Evolutionary conservation across 2,113 vertebrate species (phyloP).

Genomic region (Puffinus mauretanicus): DNA sequence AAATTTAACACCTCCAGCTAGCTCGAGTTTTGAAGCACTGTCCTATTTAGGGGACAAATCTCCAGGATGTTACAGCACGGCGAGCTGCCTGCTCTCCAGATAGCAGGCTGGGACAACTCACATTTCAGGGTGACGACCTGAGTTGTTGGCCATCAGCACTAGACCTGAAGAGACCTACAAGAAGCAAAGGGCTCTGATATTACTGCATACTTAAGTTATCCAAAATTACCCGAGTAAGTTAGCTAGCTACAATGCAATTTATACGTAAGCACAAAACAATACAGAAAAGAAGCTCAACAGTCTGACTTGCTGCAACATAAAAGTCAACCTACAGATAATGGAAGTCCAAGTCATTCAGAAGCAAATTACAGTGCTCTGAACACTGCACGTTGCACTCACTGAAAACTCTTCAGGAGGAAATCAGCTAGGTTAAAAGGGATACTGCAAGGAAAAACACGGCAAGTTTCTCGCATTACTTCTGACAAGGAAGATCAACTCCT

Average conservation of each 20-base stretch:
- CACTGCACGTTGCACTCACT: rapidly evolving
- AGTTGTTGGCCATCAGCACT: neutral
- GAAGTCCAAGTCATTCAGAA: rapidly evolving
- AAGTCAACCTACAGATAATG: neutral
- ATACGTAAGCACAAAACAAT: neutral
- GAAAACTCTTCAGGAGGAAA: neutral
- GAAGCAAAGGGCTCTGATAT: neutral
- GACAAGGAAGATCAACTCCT: neutral
- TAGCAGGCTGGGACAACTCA: neutral
- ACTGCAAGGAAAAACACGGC: neutral
- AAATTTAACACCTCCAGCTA: neutral
- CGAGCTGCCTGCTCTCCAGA: neutral
- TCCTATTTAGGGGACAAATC: neutral
- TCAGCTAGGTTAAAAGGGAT: neutral
- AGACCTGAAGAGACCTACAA: neutral
- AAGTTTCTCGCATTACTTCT: neutral
- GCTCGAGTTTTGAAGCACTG: neutral
- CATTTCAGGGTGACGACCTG: neutral
- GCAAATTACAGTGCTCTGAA: rapidly evolving
- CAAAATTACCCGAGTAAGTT: neutral
- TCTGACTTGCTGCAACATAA: neutral
- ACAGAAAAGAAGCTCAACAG: neutral
- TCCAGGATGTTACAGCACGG: neutral
- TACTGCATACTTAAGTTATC: neutral
- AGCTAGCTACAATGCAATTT: neutral